Evolutionary conservation across 2,888 invertebrate genomes (phyloP), one percentile per base, ranked within the genome.

Genomic region (Chymomyza fuscimana): DNA sequence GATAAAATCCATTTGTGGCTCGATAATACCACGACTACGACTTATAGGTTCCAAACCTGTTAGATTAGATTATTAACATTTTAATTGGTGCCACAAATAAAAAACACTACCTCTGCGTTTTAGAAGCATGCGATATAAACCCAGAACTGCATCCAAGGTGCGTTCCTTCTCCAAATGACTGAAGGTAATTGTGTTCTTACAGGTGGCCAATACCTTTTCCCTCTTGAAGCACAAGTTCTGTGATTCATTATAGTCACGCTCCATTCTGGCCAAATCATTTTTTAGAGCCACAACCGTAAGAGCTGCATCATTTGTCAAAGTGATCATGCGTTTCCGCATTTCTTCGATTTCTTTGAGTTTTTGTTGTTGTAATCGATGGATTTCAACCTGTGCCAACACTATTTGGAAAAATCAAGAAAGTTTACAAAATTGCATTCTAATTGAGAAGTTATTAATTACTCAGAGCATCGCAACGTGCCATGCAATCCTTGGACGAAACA

Each of bases 361-460:
- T 52, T 82, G 64, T 7, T 83, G 80, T 71, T 91, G 90, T 72
- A 91, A 74, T 6, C 89, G 80, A 1, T 76, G 75, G 40, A 92
- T 91, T 74, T 92, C 91, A 4, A 87, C 82, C 65, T 92, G 92
- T 2, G 92, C 90, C 1, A 92, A 74, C 91, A 92, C 92, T 92
- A 32, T 32, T 32, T 7, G 1, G 9, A 32, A 32, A 40, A 29
- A 62, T 52, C 9, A 32, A 32, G 7, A 12, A 9, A 5, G 32
- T 25, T 25, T 25, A 25, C 25, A 25, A 25, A 25, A 25, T 4
- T 3, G 4, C 25, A 4, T 25, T 25, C 25, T 25, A 3, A 25
- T 4, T 25, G 25, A 25, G 25, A 25, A 4, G 25, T 25, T 25
- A 40, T 10, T 10, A 15, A 85, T 69, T 77, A 92, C 92, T 91